Conservation (phyloP, 2,888 invertebrate species). For the Nezara viridula region DNA sequence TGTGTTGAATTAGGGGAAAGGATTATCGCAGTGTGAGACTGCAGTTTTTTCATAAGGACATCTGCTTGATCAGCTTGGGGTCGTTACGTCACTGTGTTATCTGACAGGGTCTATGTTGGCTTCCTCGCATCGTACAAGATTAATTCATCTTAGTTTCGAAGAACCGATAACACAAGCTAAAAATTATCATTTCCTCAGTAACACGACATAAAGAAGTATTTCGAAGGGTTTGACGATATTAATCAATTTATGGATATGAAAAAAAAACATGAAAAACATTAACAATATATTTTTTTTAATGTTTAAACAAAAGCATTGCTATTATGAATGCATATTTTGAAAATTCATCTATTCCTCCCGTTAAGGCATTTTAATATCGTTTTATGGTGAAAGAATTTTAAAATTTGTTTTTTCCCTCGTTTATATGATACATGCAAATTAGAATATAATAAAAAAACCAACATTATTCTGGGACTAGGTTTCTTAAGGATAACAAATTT, state of each 20-base stretch:
- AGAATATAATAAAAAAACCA: too few relatives aligned
- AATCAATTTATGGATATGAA: too few relatives aligned
- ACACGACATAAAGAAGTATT: not conserved
- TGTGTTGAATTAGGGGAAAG: conserved; percentile 16
- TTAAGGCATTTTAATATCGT: too few relatives aligned
- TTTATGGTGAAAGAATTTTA: too few relatives aligned
- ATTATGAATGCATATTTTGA: too few relatives aligned
- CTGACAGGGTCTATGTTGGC: not conserved
- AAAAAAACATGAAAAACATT: too few relatives aligned
- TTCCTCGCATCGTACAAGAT: not conserved
- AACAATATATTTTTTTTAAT: too few relatives aligned
- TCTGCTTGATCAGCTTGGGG: conserved; percentile 43
- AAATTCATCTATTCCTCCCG: too few relatives aligned
- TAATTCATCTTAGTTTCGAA: not conserved
- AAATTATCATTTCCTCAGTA: not conserved
- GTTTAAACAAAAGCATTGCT: too few relatives aligned
- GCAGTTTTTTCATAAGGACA: conserved; percentile 47
- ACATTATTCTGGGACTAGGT: too few relatives aligned
- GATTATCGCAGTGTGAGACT: conserved; percentile 40
- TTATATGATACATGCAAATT: too few relatives aligned
- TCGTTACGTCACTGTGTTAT: not conserved
- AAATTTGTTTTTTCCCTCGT: not conserved
- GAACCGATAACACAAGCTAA: not conserved
- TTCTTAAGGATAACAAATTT: too few relatives aligned
- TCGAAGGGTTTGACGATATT: not conserved